Conservation (phyloP, 1,140 invertebrate species). For the Mycetomoellerius zeteki region DNA sequence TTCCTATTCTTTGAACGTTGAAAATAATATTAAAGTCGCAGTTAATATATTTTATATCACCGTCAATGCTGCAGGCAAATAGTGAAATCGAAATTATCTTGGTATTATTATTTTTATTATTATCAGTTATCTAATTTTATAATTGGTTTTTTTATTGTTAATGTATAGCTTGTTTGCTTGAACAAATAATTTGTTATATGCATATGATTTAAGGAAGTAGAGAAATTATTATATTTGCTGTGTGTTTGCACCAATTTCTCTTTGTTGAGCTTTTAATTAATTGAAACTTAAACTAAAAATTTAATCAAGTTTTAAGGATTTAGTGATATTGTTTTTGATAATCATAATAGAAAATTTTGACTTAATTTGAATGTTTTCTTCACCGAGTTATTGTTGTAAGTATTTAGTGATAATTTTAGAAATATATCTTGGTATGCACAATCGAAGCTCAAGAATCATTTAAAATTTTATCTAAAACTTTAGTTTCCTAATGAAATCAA, state of each 20-base stretch:
- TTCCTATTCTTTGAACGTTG: not conserved
- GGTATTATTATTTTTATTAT: no score
- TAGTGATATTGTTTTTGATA: not conserved
- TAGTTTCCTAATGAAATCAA: slow-evolving; percentile 33
- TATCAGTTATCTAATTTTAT: not conserved
- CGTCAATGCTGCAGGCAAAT: not conserved
- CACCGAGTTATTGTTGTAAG: not conserved
- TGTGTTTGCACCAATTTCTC: not conserved
- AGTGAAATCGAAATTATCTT: not conserved
- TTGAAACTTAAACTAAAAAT: not conserved
- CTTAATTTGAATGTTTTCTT: slow-evolving; percentile 30
- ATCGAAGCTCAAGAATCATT: not conserved
- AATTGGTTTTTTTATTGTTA: not conserved
- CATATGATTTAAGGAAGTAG: not conserved
- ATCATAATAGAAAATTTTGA: not conserved
- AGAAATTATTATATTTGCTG: slow-evolving; percentile 7
- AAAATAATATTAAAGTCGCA: slow-evolving; percentile 11
- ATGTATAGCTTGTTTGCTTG: not conserved
- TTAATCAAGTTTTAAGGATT: not conserved
- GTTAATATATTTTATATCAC: not conserved
- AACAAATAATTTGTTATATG: not conserved
- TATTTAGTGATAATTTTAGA: slow-evolving; percentile 18
- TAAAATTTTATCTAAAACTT: slow-evolving; percentile 22
- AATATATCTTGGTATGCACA: not conserved
- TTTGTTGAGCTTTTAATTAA: slow-evolving; percentile 3